Conservation (phyloP, 2,113 vertebrate genomes). For the Neofelis nebulosa region DNA sequence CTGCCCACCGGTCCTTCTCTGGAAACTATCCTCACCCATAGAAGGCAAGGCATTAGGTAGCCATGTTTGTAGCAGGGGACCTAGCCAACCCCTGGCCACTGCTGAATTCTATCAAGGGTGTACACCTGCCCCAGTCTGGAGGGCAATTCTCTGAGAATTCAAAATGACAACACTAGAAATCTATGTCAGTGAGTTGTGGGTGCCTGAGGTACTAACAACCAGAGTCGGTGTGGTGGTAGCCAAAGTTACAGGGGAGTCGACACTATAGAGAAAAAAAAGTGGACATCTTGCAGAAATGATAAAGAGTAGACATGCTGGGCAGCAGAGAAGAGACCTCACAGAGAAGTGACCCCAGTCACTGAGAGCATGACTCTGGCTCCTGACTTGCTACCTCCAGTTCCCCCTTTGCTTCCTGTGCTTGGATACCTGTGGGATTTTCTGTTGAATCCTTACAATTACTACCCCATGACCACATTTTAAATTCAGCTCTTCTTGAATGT, state of each 20-base stretch:
- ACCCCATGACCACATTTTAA: background rate
- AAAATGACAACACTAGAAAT: background rate
- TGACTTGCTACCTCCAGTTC: background rate
- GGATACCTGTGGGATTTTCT: background rate
- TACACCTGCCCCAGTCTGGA: background rate
- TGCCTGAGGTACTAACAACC: background rate
- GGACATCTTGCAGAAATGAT: background rate
- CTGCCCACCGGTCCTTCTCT: background rate
- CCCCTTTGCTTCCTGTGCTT: background rate
- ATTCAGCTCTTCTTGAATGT: background rate
- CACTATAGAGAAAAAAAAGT: background rate
- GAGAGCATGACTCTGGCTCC: background rate
- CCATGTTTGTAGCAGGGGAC: background rate
- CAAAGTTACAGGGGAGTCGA: background rate
- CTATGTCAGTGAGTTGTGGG: background rate
- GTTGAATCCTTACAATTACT: background rate
- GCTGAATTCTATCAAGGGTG: background rate
- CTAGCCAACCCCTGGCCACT: background rate
- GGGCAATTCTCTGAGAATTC: background rate
- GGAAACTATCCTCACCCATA: background rate
- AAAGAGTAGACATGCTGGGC: background rate
- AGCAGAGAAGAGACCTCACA: background rate
- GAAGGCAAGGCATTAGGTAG: background rate
- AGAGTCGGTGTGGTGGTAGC: background rate
- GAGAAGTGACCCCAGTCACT: background rate